A percentile compares a stretch with the other conserved stretches of the same genome.
These are phyloP conservation scores for Esperia sulphurella DNA, from an alignment of 2,888 invertebrate species.

Conservation along the genomic window DNA sequence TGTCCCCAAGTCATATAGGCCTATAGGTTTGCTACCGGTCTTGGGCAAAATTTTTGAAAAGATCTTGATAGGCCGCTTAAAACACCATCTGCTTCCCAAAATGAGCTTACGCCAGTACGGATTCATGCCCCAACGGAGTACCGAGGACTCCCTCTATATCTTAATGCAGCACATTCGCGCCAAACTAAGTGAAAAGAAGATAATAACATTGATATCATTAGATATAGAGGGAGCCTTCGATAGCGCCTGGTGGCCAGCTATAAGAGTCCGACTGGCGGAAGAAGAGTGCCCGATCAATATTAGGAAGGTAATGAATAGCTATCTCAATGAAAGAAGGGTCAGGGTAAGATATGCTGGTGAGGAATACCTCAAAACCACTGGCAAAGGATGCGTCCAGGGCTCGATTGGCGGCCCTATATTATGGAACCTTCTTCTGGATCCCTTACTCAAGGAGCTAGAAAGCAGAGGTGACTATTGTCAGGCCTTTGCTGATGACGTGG, in stretches of 20 bases:
- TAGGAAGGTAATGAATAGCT: background rate
- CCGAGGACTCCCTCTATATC: constrained; percentile 7
- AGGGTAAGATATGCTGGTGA: background rate
- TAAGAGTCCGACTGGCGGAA: background rate
- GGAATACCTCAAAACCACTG: background rate
- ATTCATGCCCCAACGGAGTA: constrained; percentile 12
- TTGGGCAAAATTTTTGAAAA: constrained; percentile 15
- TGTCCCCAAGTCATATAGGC: constrained; percentile 9
- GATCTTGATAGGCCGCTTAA: constrained; percentile 5
- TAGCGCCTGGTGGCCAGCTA: background rate
- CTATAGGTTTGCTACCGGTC: constrained; percentile 13
- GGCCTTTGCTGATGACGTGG: constrained; percentile 14
- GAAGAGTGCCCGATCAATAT: background rate
- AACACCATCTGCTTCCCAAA: constrained; percentile 1
- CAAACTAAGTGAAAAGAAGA: background rate
- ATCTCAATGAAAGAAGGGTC: background rate
- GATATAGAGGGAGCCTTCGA: constrained; percentile 15
- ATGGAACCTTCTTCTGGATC: constrained; percentile 15
- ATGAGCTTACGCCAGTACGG: constrained; percentile 10
- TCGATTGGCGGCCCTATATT: constrained; percentile 14
- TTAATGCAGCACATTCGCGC: background rate
- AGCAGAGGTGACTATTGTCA: constrained; percentile 5
- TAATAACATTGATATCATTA: background rate
- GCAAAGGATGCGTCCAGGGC: constrained; percentile 7
- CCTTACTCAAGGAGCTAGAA: constrained; percentile 4